A percentile compares a stretch with the other conserved stretches of the same genome.
phyloP scores from a whole-genome alignment of 1,140 invertebrate species.

The Drosophila pseudoobscura region DNA sequence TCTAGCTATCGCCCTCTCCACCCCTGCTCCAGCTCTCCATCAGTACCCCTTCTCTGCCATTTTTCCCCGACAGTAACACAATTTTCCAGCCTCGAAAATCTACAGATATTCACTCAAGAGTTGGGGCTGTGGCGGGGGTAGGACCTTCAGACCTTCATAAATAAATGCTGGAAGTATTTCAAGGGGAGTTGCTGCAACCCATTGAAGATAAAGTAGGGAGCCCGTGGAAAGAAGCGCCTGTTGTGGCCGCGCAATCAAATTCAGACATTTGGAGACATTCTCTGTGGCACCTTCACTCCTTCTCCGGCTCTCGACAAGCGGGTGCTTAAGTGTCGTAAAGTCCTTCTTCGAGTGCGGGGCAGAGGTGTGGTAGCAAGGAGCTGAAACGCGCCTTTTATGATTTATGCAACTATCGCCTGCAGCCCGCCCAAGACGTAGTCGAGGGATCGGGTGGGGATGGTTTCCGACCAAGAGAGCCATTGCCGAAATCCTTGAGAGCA shows the following conservation, averaged over 20 bases:
- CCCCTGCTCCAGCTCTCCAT: too few species aligned
- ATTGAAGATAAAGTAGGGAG: slow-evolving; percentile 6
- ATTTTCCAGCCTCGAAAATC: slow-evolving; percentile 1
- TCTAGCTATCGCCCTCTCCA: too few species aligned
- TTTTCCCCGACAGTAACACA: background rate
- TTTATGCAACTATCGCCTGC: slow-evolving; percentile 82
- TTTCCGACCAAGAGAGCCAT: slow-evolving; percentile 36
- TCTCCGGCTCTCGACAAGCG: slow-evolving; percentile 7
- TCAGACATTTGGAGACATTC: slow-evolving; percentile 68
- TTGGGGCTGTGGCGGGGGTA: background rate
- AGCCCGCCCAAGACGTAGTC: slow-evolving; percentile 33
- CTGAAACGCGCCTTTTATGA: slow-evolving; percentile 67
- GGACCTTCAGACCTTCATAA: slow-evolving; percentile 61
- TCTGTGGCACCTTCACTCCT: slow-evolving; percentile 3
- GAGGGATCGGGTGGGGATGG: background rate
- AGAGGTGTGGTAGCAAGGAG: slow-evolving; percentile 25
- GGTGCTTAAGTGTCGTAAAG: slow-evolving; percentile 79
- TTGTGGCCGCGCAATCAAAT: slow-evolving; percentile 77
- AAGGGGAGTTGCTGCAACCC: slow-evolving; percentile 23
- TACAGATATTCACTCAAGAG: background rate
- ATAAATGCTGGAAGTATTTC: slow-evolving; percentile 55
- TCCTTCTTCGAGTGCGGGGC: slow-evolving; percentile 44
- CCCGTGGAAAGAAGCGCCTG: slow-evolving; percentile 22
- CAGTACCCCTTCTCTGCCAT: too few species aligned
- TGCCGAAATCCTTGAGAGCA: slow-evolving; percentile 75